A percentile compares a stretch with the other conserved stretches of the same genome.
These are phyloP conservation scores for Clavelina lepadiformis DNA, from an alignment of 23 tunicate species.

Conservation along the genomic window DNA sequence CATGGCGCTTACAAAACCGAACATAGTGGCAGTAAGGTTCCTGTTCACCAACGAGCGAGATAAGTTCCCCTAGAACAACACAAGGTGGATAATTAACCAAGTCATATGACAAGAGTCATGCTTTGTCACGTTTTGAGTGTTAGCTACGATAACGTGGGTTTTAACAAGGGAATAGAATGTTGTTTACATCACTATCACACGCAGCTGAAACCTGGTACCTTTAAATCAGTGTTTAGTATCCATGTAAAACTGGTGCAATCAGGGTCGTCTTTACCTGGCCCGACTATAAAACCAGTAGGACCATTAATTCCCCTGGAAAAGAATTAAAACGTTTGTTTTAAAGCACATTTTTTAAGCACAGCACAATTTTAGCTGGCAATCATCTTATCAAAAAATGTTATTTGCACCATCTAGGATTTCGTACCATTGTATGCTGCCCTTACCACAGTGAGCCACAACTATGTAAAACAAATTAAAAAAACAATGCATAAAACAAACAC, in stretches of 20 bases:
- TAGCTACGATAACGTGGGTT: no score
- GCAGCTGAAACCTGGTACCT: constrained; percentile 35
- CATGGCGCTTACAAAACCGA: constrained; percentile 55
- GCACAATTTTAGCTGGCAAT: no score
- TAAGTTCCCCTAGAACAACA: constrained; percentile 68
- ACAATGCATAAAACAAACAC: constrained; percentile 3
- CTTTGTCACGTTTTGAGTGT: no score
- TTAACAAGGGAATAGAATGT: no score
- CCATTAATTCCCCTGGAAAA: constrained; percentile 80
- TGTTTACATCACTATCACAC: no score
- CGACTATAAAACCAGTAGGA: constrained; percentile 80
- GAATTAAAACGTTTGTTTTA: no score
- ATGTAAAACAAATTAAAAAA: background rate
- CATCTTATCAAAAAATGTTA: no score
- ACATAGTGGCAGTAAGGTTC: constrained; percentile 68
- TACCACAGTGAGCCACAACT: no score
- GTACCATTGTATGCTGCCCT: background rate
- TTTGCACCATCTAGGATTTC: no score
- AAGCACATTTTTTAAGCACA: no score
- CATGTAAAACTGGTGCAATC: constrained; percentile 47
- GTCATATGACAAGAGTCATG: no score
- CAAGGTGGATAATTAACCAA: no score
- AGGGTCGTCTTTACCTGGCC: constrained; percentile 19
- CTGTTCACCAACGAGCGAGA: constrained; percentile 64
- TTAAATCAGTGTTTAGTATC: constrained; percentile 84